Evolutionary conservation across 2,888 invertebrate genomes (phyloP).

Genomic region (Himalopsyche tibetana): DNA sequence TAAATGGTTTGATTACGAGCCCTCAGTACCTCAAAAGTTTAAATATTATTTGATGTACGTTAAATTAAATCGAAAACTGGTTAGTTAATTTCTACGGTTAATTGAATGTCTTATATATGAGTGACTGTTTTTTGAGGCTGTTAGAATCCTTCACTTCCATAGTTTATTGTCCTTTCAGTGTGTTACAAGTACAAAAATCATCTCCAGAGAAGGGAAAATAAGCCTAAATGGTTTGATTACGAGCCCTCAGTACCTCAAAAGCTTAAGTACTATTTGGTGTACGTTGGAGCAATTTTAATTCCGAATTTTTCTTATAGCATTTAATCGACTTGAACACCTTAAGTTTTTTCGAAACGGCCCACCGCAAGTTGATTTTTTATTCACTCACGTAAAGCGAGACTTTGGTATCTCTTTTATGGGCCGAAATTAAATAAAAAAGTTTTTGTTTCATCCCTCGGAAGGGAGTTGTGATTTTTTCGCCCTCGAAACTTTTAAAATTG

Average conservation of each 20-base stretch:
- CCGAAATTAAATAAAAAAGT: constrained; percentile 58
- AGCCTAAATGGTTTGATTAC: background rate
- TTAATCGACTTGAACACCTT: constrained; percentile 3
- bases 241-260: background rate
- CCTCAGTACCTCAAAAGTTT: background rate
- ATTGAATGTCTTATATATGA: too few relatives aligned
- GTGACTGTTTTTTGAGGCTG: too few relatives aligned
- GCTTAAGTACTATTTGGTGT: background rate
- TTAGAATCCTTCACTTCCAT: too few relatives aligned
- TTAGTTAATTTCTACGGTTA: too few relatives aligned
- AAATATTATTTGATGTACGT: too few relatives aligned
- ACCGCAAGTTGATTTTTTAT: constrained; percentile 42
- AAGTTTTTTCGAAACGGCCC: background rate
- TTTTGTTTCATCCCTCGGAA: constrained; percentile 48
- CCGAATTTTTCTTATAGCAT: background rate
- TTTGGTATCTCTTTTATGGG: constrained; percentile 46
- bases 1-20: background rate
- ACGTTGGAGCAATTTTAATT: background rate
- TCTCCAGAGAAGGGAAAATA: too few relatives aligned
- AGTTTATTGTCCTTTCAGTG: too few relatives aligned
- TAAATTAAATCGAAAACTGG: too few relatives aligned
- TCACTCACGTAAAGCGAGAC: constrained; percentile 50
- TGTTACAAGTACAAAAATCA: too few relatives aligned
- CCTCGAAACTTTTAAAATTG: background rate
- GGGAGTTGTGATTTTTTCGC: constrained; percentile 21